Evolutionary conservation across 2,113 vertebrate species (phyloP), one percentile per base, ranked within the genome.

Genomic region (Bubo bubo): DNA sequence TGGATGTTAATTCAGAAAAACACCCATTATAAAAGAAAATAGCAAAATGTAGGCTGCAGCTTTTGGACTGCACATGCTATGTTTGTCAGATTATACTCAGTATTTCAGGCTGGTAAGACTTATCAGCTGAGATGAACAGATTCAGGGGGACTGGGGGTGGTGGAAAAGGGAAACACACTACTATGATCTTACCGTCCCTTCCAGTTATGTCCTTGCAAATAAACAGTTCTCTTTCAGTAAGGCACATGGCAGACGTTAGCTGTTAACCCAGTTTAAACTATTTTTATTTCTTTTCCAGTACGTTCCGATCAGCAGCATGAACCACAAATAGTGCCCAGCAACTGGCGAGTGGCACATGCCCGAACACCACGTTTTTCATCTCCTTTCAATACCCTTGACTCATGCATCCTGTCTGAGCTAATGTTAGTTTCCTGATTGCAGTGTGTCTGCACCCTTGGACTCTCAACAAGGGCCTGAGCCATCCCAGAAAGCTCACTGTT

Each of bases 371-470:
- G 4, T 91, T 87, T 95, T 92, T 89, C 79, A 32, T 90, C 76
- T 93, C 62, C 37, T 80, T 95, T 94, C 93, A 95, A 64, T 85
- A 73, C 23, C 76, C 94, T 95, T 97, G 97, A 98, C 95, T 98
- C 97, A 98, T 60, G 53, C 98, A 97, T 98, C 97, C 97, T 97
- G 97, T 95, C 97, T 98, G 96, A 95, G 88, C 82, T 96, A 95
- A 95, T 91, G 97, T 91, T 97, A 95, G 96, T 82, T 95, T 97
- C 94, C 93, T 85, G 95, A 96, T 63, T 97, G 95, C 93, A 93
- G 71, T 50, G 43, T 95, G 93, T 95, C 93, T 96, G 79, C 73
- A 64, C 21, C 84, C 83, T 79, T 88, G 81, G 73, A 93, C 77
- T 91, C 63, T 58, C 90, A 85, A 67, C 34, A 93, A 89, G 47